These are phyloP conservation scores for Xylocopa sonorina DNA, from an alignment of 1,140 invertebrate genomes.

Conservation along the genomic window DNA sequence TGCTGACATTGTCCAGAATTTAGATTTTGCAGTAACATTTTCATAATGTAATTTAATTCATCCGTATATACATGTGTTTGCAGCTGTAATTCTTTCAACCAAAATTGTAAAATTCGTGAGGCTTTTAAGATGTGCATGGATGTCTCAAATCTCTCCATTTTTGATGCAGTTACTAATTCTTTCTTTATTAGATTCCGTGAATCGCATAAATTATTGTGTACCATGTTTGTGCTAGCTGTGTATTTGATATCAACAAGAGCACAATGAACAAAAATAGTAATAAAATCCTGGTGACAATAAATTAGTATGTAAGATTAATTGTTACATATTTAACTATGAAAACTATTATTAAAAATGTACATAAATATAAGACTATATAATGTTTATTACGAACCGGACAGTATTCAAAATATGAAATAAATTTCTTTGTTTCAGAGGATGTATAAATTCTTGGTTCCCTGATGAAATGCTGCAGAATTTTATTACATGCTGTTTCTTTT, in stretches of 20 bases:
- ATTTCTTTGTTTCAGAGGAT: slow-evolving; percentile 53
- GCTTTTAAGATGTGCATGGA: slow-evolving; percentile 64
- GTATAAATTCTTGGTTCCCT: slow-evolving; percentile 64
- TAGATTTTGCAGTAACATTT: slow-evolving; percentile 52
- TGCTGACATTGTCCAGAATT: slow-evolving; percentile 33
- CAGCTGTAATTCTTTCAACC: slow-evolving; percentile 60
- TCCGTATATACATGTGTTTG: slow-evolving; percentile 63
- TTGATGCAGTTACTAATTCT: slow-evolving; percentile 50
- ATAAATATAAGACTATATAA: no score
- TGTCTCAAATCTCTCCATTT: slow-evolving; percentile 60
- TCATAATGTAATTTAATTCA: slow-evolving; percentile 51
- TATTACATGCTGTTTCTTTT: slow-evolving; percentile 62
- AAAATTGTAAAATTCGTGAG: slow-evolving; percentile 65
- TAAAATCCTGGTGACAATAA: slow-evolving; percentile 71
- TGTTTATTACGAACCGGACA: slow-evolving; percentile 64
- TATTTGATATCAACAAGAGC: slow-evolving; percentile 69
- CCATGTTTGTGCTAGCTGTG: not conserved
- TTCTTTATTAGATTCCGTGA: slow-evolving; percentile 69
- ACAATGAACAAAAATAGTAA: slow-evolving; percentile 70
- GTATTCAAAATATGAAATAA: slow-evolving; percentile 66
- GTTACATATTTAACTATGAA: no score
- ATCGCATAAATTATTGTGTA: slow-evolving; percentile 54
- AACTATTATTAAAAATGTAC: no score
- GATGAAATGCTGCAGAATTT: slow-evolving; percentile 69
- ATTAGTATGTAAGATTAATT: no score